Evolutionary conservation across 1,140 invertebrate species (phyloP).

Genomic region (Bombus haemorrhoidalis): DNA sequence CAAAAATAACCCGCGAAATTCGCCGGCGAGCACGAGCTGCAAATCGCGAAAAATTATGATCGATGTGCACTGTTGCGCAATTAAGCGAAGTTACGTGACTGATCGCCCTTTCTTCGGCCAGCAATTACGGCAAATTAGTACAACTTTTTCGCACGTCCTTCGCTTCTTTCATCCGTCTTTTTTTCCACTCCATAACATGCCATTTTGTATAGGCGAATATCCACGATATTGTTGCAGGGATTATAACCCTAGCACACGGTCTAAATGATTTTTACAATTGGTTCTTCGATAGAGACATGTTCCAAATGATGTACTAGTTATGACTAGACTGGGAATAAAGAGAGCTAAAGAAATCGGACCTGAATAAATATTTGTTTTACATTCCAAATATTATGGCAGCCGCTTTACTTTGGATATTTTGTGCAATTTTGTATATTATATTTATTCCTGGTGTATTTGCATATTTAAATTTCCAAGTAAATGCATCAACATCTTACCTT

Average conservation of each 20-base stretch:
- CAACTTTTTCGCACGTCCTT: conserved; percentile 6
- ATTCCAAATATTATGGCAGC: no score
- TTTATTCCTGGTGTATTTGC: no score
- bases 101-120: conserved; percentile 2
- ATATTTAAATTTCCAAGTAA: no score
- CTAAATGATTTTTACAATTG: not conserved
- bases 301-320: no score
- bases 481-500: no score
- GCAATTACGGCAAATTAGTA: conserved; percentile 29
- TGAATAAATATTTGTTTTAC: no score
- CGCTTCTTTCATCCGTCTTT: not conserved
- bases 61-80: conserved; percentile 19
- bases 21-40: conserved; percentile 26
- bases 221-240: not conserved
- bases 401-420: no score
- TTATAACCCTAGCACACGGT: no score
- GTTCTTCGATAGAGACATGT: no score
- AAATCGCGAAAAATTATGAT: conserved; percentile 40
- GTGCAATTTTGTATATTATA: no score
- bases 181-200: not conserved
- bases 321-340: no score
- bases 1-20: conserved; percentile 47
- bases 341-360: no score
- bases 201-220: not conserved
- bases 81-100: conserved; percentile 40